Percentiles rank a stretch among this genome's conserved stretches.
Evolutionary conservation across 1,140 invertebrate species (phyloP).

Genomic region (Argopecten irradians): DNA sequence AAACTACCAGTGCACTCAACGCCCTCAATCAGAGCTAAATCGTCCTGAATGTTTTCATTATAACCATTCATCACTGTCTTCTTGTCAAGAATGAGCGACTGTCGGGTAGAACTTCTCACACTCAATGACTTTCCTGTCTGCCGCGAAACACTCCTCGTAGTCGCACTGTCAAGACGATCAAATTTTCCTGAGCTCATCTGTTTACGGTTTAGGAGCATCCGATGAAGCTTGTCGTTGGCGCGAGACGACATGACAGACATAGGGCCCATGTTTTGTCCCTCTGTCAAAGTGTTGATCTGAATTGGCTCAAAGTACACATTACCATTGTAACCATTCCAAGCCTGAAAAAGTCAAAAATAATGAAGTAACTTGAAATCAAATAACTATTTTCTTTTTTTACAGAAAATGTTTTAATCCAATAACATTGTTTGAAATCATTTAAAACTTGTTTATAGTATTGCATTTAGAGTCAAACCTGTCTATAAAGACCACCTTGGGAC

Average conservation of each 20-base stretch:
- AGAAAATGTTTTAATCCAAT: neutral
- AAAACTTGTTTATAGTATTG: too few relatives aligned
- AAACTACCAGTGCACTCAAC: slow-evolving; percentile 68
- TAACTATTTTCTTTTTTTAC: neutral
- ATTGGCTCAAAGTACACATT: slow-evolving; percentile 76
- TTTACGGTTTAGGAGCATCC: slow-evolving; percentile 41
- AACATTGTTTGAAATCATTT: too few relatives aligned
- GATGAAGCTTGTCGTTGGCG: slow-evolving; percentile 32
- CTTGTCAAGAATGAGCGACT: slow-evolving; percentile 67
- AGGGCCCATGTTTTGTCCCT: neutral
- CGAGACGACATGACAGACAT: neutral
- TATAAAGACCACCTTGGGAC: too few relatives aligned
- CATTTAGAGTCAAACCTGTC: too few relatives aligned
- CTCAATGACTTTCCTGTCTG: slow-evolving; percentile 51
- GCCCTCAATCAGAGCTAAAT: slow-evolving; percentile 62
- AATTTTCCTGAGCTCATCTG: slow-evolving; percentile 34
- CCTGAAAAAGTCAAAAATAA: slow-evolving; percentile 60
- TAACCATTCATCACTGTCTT: slow-evolving; percentile 57
- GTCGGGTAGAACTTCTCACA: slow-evolving; percentile 47
- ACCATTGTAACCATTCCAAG: slow-evolving; percentile 74
- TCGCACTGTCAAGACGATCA: slow-evolving; percentile 32
- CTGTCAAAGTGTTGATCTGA: slow-evolving; percentile 50
- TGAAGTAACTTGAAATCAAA: neutral
- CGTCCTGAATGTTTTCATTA: slow-evolving; percentile 63
- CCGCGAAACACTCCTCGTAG: slow-evolving; percentile 28